Base-by-base conservation (phyloP, 2,113 vertebrate genomes). In the Takifugu flavidus region DNA sequence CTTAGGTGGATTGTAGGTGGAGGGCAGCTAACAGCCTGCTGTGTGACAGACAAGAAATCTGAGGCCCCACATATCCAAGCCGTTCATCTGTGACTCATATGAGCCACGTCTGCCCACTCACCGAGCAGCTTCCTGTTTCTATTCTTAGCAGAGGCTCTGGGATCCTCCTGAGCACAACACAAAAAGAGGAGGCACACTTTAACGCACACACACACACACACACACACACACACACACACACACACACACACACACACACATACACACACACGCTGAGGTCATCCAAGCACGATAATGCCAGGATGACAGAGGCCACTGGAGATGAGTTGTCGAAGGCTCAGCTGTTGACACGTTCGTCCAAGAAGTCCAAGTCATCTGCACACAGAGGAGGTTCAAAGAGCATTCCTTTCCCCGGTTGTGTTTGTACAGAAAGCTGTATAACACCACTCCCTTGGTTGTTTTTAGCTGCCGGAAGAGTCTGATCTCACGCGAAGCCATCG, bases 21-120 rank as follows among this genome's bases (percentile, higher is more conserved):
- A 64, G 58, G 50, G 70, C 51, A 65, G 25, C 59, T 14, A 39
- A 65, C 42, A 13, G 52, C 57, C 62, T 4, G 25, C 69, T 56
- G 62, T 54, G 51, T 71, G 72, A 71, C 77, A 82, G 75, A 80
- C 20, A 59, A 72, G 56, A 70, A 25, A 65, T 77, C 65, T 74
- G 70, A 49, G 49, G 50, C 42, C 60, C 46, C 62, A 13, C 53
- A 54, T 57, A 54, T 57, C 73, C 47, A 43, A 20, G 53, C 54
- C 15, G n/a, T 43, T 74, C 80, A 80, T 88, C 78, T 86, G 84
- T 80, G 80, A 85, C 52, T 83, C 82, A 85, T 42, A 55, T 44
- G 3, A 5, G 45, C 72, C 75, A 62, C 62, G 50, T 25, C 63
- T 68, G 54, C 56, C 25, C 7, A 52, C 42, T 66, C 49, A 67